Percentiles rank a stretch among this genome's conserved stretches.
phyloP scores from a whole-genome alignment of 2,797 vertebrate species.

The Trichosurus vulpecula region DNA sequence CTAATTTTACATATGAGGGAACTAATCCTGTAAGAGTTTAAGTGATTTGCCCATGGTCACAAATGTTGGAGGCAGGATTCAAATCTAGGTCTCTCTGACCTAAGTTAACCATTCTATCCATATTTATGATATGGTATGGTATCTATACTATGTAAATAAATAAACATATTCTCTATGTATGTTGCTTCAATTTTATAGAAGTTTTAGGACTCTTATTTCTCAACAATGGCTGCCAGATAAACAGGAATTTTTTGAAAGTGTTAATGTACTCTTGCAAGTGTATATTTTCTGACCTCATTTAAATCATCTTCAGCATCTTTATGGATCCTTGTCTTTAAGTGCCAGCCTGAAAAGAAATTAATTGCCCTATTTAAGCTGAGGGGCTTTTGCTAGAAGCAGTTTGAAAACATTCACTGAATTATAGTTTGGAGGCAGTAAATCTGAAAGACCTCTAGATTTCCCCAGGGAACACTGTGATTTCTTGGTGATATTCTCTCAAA shows the following conservation, averaged over 20 bases:
- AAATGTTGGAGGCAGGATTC: background rate
- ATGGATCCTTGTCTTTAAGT: background rate
- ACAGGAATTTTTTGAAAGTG: background rate
- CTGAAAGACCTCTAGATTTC: background rate
- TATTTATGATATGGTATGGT: background rate
- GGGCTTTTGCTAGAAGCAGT: background rate
- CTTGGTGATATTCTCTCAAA: background rate
- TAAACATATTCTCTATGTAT: background rate
- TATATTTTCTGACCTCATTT: background rate
- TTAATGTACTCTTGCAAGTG: background rate
- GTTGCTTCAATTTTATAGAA: background rate
- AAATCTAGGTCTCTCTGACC: background rate
- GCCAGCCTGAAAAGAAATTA: background rate
- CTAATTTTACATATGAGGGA: background rate
- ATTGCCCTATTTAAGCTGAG: background rate
- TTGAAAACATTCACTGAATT: background rate
- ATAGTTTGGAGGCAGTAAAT: background rate
- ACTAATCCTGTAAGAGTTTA: background rate
- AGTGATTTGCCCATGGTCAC: background rate
- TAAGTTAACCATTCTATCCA: background rate
- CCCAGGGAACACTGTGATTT: background rate
- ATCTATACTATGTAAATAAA: background rate
- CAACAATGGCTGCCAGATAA: background rate
- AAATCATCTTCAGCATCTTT: background rate
- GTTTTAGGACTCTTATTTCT: background rate